Base-by-base conservation (phyloP, 2,888 invertebrate species). In the Loripinus fragilis region DNA sequence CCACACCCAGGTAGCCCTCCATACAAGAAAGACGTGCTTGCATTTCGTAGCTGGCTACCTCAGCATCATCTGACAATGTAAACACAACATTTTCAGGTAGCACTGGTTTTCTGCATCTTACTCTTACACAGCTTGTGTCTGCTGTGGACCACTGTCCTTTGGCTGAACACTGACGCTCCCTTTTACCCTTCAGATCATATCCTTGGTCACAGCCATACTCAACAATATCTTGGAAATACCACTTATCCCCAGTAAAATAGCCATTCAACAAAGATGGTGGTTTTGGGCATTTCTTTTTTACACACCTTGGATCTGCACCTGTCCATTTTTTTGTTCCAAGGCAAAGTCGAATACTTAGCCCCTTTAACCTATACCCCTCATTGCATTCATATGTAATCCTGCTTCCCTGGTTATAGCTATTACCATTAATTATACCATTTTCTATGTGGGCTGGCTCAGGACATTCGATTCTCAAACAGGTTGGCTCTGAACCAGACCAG, bases 401-500 rank as follows among this genome's bases (percentile, higher is more conserved):
- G 28, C 76, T 75, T 20, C 86, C 87, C 35, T 78, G 74, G 3
- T 42, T 70, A 52, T 80, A 77, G 10, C 70, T 55, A 42, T 50
- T 64, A 2, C 80, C 80, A 12, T 55, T 66, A 7, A 82, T 74
- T 10, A 42, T 35, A 17, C 90, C 90, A 73, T 90, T 82, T 23
- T 78, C 74, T 15, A 92, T 70, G 2, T 68, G 64, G 12, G 74
- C 68, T 8, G 90, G 90, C 20, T 71, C 33, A 1, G 82, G 83
- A 76, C 91, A 91, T 23, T 73, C 81, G 20, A 76, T 86, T 60
- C 83, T 83, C n/a, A 80, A 81, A 85, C 93, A 93, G 15, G 71
- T 75, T 8, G 93, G 91, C 33, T 87, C 80, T 5, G 81, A 77
- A 15, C 88, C 88, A 50, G 87, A 90, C 93, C 93, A 93, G 23